Conservation (phyloP, 1,140 invertebrate species). For the Heliothis subflexa region DNA sequence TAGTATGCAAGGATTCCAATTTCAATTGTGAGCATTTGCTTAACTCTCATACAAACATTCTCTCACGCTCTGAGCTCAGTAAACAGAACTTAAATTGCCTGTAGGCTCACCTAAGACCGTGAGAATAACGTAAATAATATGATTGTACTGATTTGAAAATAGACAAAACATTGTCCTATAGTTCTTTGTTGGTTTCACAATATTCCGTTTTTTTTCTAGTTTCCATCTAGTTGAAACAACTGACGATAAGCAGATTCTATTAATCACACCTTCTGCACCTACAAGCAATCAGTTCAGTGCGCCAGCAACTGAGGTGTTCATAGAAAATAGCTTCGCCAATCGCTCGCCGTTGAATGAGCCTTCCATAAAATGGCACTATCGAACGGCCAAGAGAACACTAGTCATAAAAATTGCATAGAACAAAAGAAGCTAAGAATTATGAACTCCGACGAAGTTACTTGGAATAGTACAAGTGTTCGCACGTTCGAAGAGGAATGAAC, state of each 20-base stretch:
- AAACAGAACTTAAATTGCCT: slow-evolving; percentile 28
- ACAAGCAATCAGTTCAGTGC: neutral
- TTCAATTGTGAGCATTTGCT: slow-evolving; percentile 23
- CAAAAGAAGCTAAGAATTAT: slow-evolving; percentile 1
- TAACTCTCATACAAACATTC: slow-evolving; percentile 29
- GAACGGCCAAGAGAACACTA: slow-evolving; percentile 12
- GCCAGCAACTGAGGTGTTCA: neutral
- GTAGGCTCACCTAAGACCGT: slow-evolving; percentile 30
- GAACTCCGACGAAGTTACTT: slow-evolving; percentile 21
- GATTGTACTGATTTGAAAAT: slow-evolving; percentile 5
- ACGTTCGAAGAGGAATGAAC: slow-evolving; percentile 51
- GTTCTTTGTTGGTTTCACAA: neutral
- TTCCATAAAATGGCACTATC: slow-evolving; percentile 11
- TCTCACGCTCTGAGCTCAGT: slow-evolving; percentile 30
- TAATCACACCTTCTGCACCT: neutral
- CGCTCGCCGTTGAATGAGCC: neutral
- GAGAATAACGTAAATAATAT: slow-evolving; percentile 23
- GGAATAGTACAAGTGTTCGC: slow-evolving; percentile 41
- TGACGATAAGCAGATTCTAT: neutral
- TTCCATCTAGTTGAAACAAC: neutral
- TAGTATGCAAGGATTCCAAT: slow-evolving; percentile 39
- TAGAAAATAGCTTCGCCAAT: slow-evolving; percentile 6
- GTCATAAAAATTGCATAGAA: slow-evolving; percentile 26
- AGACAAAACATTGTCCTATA: neutral
- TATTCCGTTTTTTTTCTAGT: neutral